These are phyloP conservation scores for Brachyrhaphis roseni DNA, from an alignment of 2,797 vertebrate genomes.

Conservation along the genomic window DNA sequence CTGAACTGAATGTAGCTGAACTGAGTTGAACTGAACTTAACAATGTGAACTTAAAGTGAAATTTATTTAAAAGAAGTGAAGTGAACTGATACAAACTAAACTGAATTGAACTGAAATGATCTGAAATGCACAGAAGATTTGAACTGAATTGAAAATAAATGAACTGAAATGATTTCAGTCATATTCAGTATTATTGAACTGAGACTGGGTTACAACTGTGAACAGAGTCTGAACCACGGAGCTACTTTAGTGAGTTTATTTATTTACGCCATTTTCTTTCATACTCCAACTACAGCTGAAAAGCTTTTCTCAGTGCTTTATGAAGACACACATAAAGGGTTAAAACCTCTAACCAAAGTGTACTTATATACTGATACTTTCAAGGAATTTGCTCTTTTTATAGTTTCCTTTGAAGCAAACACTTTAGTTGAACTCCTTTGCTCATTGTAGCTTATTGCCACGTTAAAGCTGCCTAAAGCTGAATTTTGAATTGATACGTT, in stretches of 20 bases:
- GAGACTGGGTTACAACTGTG: background rate
- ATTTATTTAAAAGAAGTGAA: background rate
- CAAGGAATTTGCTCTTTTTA: background rate
- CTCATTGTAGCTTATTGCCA: too few species aligned
- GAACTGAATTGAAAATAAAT: background rate
- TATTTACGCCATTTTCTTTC: background rate
- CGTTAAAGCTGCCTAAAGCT: background rate
- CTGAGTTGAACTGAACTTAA: too few species aligned
- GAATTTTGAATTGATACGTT: background rate
- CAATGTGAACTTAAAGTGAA: background rate
- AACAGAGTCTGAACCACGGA: background rate
- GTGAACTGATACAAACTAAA: background rate
- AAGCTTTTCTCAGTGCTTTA: background rate
- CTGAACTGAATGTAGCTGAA: too few species aligned
- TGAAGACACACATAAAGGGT: background rate
- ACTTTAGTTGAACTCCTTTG: background rate
- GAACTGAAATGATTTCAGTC: background rate
- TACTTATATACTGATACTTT: background rate
- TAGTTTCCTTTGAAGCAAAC: background rate
- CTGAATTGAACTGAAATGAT: background rate
- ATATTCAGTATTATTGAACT: background rate
- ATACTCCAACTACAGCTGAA: background rate
- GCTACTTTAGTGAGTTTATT: too few species aligned
- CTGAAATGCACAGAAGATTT: background rate
- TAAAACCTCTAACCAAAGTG: background rate